phyloP scores from a whole-genome alignment of 2,797 vertebrate species.

The Ceryle rudis region DNA sequence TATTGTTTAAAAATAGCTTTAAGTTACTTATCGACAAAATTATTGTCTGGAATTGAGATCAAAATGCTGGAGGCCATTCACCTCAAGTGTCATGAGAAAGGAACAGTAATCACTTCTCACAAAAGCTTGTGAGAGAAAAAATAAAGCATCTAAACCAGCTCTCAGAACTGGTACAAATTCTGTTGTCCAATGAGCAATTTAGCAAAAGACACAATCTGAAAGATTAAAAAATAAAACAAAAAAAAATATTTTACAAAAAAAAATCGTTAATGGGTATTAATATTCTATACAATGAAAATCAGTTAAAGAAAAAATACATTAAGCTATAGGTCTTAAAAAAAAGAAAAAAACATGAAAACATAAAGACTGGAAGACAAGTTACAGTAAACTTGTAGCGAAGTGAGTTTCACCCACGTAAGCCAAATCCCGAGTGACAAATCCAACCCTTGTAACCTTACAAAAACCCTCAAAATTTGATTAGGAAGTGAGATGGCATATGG shows the following conservation, averaged over 20 bases:
- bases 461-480: not conserved
- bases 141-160: not conserved
- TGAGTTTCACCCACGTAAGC: not conserved
- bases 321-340: not conserved
- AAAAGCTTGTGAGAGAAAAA: not conserved
- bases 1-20: slow-evolving; percentile 41
- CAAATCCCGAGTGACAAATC: not conserved
- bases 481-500: not conserved
- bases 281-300: not conserved
- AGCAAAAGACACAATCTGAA: not conserved
- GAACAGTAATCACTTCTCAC: not conserved
- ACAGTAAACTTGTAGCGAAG: not conserved
- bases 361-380: not conserved
- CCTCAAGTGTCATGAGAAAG: not conserved
- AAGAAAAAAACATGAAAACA: not conserved
- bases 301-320: not conserved
- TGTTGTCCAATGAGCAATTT: not conserved
- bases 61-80: not conserved
- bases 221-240: not conserved
- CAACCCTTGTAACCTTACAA: not conserved
- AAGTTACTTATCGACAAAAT: slow-evolving; percentile 12
- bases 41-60: not conserved
- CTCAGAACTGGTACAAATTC: not conserved
- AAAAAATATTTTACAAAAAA: not conserved
- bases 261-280: not conserved